A percentile compares a stretch with the other conserved stretches of the same genome.
These are phyloP conservation scores for Hirudinaria manillensis DNA, from an alignment of 2,888 invertebrate genomes.

Conservation along the genomic window DNA sequence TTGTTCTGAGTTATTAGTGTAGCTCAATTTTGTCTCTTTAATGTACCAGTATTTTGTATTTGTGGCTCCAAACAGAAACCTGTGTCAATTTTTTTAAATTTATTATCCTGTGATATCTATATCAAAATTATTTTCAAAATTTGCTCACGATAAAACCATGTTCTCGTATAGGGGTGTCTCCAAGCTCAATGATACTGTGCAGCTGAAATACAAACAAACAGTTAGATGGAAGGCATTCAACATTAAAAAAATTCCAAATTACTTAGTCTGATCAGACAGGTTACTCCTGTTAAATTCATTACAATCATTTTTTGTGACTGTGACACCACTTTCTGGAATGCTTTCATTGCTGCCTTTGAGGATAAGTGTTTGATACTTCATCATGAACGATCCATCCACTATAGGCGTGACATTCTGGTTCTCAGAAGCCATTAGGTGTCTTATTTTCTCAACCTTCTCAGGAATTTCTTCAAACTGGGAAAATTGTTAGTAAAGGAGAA, in stretches of 20 bases:
- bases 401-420: background rate
- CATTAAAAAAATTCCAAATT: too few species aligned
- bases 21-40: background rate
- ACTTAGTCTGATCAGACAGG: background rate
- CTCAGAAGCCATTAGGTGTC: constrained; percentile 16
- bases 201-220: background rate
- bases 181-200: background rate
- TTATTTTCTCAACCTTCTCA: background rate
- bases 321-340: background rate
- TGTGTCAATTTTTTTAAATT: background rate
- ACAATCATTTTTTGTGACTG: background rate
- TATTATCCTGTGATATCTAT: background rate
- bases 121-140: background rate
- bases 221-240: background rate
- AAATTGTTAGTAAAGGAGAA: background rate
- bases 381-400: constrained; percentile 18
- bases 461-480: background rate
- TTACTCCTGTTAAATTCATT: background rate
- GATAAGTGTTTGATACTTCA: background rate
- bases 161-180: background rate
- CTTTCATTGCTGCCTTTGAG: background rate
- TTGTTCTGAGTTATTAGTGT: background rate
- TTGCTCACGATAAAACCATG: background rate
- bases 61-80: background rate
- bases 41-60: constrained; percentile 28